phyloP scores from a whole-genome alignment of 2,888 invertebrate genomes.

The Antheraea yamamai region DNA sequence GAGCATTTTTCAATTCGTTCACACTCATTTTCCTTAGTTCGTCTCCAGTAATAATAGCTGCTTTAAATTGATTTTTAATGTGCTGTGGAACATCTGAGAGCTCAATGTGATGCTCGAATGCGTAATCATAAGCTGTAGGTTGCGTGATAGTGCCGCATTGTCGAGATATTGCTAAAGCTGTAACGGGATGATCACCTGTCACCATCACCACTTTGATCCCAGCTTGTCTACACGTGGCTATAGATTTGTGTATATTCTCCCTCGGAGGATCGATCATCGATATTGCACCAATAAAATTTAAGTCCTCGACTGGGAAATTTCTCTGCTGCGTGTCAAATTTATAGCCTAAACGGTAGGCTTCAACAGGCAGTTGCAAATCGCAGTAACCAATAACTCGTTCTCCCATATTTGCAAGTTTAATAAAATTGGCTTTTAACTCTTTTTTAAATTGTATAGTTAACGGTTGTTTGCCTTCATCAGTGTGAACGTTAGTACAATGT shows the following conservation, averaged over 20 bases:
- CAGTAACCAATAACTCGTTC: constrained; percentile 94
- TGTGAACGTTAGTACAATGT: constrained; percentile 80
- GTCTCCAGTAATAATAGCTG: constrained; percentile 73
- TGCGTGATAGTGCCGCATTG: constrained; percentile 84
- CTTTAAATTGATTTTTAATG: constrained; percentile 64
- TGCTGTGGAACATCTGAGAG: constrained; percentile 74
- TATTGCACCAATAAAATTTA: constrained; percentile 84
- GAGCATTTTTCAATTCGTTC: constrained; percentile 80
- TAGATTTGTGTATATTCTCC: constrained; percentile 84
- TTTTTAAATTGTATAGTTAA: constrained; percentile 76
- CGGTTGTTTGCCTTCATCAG: constrained; percentile 77
- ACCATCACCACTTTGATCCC: constrained; percentile 89
- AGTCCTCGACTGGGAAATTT: constrained; percentile 85
- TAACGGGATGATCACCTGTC: constrained; percentile 88
- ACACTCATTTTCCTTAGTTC: constrained; percentile 83
- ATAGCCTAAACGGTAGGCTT: constrained; percentile 75
- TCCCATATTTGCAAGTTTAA: constrained; percentile 91
- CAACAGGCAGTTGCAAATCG: constrained; percentile 84
- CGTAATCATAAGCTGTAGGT: constrained; percentile 87
- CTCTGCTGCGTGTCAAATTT: constrained; percentile 80
- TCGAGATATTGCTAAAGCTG: constrained; percentile 87
- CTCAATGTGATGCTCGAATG: constrained; percentile 82
- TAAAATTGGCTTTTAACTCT: constrained; percentile 84
- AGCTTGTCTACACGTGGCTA: constrained; percentile 85
- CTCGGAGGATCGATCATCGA: constrained; percentile 89